These are phyloP conservation scores for Lepidurus arcticus DNA, from an alignment of 1,140 invertebrate genomes.

Conservation along the genomic window DNA sequence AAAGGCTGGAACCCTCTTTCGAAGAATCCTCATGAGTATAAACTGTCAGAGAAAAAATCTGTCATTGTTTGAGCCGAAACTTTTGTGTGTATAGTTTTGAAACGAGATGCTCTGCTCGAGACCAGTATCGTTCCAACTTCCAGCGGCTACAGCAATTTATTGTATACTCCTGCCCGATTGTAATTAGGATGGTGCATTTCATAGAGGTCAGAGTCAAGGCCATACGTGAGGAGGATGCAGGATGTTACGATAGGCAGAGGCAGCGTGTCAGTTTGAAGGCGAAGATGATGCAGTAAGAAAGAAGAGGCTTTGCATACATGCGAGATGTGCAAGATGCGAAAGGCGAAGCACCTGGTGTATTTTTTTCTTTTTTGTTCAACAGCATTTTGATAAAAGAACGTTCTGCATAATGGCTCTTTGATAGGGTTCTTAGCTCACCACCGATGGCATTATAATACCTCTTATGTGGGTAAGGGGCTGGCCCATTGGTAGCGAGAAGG, in stretches of 20 bases:
- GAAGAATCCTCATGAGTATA: no score
- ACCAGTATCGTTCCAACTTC: no score
- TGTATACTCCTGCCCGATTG: background rate
- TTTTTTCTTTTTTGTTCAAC: background rate
- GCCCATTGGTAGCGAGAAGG: background rate
- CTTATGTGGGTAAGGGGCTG: background rate
- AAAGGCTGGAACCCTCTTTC: no score
- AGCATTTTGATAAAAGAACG: background rate
- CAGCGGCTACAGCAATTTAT: background rate
- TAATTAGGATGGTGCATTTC: constrained; percentile 19
- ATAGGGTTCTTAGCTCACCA: constrained; percentile 6
- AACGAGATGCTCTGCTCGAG: no score
- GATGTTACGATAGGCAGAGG: constrained; percentile 14
- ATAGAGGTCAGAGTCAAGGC: constrained; percentile 16
- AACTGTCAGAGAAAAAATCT: no score
- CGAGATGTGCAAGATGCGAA: background rate
- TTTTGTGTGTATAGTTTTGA: no score
- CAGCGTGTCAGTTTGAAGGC: background rate
- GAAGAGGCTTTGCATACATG: background rate
- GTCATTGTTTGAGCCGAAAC: no score
- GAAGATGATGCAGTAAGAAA: background rate
- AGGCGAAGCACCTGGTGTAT: background rate
- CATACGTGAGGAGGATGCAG: constrained; percentile 14
- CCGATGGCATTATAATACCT: background rate
- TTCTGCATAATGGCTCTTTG: constrained; percentile 1